Evolutionary conservation across 2,113 vertebrate genomes (phyloP).

Genomic region (Dendrocopos noguchii): DNA sequence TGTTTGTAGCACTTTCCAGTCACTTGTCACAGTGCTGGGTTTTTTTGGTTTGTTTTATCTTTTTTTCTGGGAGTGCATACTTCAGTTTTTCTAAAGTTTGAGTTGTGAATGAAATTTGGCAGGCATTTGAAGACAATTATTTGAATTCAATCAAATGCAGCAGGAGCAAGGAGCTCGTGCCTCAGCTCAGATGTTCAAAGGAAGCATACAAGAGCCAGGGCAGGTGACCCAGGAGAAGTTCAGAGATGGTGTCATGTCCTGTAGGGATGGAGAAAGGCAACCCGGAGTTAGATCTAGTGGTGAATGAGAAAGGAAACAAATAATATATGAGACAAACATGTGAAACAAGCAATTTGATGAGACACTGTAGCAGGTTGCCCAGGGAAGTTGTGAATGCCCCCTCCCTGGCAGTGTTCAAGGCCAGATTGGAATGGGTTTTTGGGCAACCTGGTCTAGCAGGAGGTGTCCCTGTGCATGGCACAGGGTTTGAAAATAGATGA

Average conservation of each 20-base stretch:
- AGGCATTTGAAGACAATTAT: not conserved
- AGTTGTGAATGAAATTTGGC: not conserved
- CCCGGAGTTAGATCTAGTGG: not conserved
- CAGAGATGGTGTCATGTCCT: not conserved
- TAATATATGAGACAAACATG: no score
- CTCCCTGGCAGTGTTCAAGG: no score
- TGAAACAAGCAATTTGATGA: no score
- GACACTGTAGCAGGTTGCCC: no score
- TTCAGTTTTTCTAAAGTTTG: conserved; percentile 24
- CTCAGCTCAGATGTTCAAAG: not conserved
- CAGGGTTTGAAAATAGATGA: no score
- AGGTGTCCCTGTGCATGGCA: no score
- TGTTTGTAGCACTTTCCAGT: not conserved
- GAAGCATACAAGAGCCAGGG: not conserved
- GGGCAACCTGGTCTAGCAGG: no score
- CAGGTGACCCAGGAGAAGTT: not conserved
- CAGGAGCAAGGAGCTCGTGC: not conserved
- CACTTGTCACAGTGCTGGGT: not conserved
- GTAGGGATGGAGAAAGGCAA: not conserved
- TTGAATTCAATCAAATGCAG: not conserved
- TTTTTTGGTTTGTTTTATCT: not conserved
- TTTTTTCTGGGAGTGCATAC: not conserved
- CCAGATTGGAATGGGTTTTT: no score
- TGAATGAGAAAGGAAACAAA: not conserved
- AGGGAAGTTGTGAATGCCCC: no score